Percentiles rank a stretch among this genome's conserved stretches.
These are phyloP conservation scores for Alouatta palliata DNA, from an alignment of 2,113 vertebrate species.

Conservation along the genomic window DNA sequence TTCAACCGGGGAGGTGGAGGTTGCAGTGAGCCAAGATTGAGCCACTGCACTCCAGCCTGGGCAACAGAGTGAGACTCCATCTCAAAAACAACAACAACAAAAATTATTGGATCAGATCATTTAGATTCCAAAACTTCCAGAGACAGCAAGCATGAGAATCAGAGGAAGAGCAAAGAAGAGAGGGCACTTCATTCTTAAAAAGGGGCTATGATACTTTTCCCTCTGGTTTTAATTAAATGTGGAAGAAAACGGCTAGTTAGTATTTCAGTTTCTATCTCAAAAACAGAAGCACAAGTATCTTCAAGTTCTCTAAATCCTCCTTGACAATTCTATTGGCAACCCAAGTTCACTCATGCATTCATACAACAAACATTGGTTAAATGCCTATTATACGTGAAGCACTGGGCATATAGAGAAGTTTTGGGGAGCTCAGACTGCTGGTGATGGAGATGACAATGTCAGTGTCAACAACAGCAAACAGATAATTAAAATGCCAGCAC, in stretches of 20 bases:
- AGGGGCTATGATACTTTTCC: background rate
- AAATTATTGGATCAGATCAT: background rate
- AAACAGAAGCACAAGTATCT: background rate
- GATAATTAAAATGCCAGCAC: background rate
- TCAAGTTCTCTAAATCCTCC: background rate
- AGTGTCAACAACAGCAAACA: background rate
- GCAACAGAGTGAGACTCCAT: too few relatives aligned
- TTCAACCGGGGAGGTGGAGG: accelerated
- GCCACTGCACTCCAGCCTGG: too few relatives aligned
- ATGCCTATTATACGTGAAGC: background rate
- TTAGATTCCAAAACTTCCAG: background rate
- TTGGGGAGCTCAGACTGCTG: background rate
- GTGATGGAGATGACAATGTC: background rate
- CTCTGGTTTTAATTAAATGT: background rate
- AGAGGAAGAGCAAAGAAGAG: background rate
- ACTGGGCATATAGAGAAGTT: background rate
- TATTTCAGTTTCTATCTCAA: background rate
- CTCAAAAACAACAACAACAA: too few relatives aligned
- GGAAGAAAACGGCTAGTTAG: background rate
- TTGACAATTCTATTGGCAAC: background rate
- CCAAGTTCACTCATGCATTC: background rate
- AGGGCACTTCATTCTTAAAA: background rate
- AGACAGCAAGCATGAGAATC: background rate
- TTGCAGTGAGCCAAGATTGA: too few relatives aligned
- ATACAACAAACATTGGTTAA: background rate